These are phyloP conservation scores for Drosophila hydei DNA, from an alignment of 1,140 invertebrate genomes.

Conservation along the genomic window DNA sequence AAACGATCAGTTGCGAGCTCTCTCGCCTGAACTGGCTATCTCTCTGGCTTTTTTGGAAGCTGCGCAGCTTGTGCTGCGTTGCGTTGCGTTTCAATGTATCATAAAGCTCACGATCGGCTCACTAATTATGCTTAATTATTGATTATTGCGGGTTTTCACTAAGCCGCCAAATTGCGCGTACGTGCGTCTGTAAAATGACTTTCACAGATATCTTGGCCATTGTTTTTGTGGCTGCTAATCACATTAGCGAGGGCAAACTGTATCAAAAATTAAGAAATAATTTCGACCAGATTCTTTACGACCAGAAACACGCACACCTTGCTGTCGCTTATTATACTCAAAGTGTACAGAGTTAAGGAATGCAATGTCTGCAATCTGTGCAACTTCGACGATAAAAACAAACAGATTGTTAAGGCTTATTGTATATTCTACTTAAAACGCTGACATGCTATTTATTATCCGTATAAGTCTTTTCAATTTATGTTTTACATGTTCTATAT, in stretches of 20 bases:
- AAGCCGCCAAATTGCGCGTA: constrained; percentile 73
- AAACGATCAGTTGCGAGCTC: constrained; percentile 39
- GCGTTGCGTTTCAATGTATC: constrained; percentile 66
- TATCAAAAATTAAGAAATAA: constrained; percentile 7
- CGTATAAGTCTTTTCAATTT: no score
- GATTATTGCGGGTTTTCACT: constrained; percentile 75
- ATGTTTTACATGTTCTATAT: not conserved
- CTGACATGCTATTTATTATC: no score
- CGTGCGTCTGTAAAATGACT: constrained; percentile 64
- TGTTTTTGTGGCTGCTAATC: constrained; percentile 1
- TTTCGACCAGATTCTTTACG: not conserved
- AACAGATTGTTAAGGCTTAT: not conserved
- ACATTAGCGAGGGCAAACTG: constrained; percentile 4
- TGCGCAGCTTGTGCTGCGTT: not conserved
- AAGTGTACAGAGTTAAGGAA: not conserved
- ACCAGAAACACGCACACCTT: not conserved
- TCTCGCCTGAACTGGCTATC: not conserved
- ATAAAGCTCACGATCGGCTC: constrained; percentile 62
- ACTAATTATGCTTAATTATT: constrained; percentile 78
- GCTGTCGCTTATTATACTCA: not conserved
- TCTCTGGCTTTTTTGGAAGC: not conserved
- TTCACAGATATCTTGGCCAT: constrained; percentile 52
- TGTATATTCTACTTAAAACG: no score
- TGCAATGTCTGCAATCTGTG: not conserved
- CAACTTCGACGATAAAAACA: no score